A percentile compares a stretch with the other conserved stretches of the same genome.
These are phyloP conservation scores for Eriosoma lanigerum DNA, from an alignment of 1,140 invertebrate species.

Conservation along the genomic window DNA sequence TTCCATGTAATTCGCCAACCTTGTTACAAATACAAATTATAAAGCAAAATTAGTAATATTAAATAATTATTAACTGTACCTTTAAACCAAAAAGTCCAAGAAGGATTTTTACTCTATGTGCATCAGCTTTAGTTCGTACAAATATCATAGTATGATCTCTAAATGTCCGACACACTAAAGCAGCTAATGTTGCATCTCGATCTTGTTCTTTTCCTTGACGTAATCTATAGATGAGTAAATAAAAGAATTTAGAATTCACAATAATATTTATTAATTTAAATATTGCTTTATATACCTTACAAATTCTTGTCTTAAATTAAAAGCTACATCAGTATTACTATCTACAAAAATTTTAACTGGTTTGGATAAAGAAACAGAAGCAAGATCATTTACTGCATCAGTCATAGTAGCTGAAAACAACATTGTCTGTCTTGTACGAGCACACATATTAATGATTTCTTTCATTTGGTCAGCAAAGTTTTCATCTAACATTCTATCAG, in stretches of 20 bases:
- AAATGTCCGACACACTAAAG: constrained; percentile 91
- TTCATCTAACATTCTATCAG: constrained; percentile 97
- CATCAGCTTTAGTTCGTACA: constrained; percentile 92
- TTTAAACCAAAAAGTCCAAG: constrained; percentile 83
- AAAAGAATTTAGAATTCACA: background rate
- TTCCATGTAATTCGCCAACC: constrained; percentile 93
- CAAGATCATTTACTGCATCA: constrained; percentile 91
- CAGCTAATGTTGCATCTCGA: constrained; percentile 86
- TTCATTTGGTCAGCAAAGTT: constrained; percentile 98
- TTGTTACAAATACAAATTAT: constrained; percentile 54
- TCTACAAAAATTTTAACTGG: constrained; percentile 94
- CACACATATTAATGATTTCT: constrained; percentile 89
- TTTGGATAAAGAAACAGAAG: constrained; percentile 84
- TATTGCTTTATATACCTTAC: constrained; percentile 66
- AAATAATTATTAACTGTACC: constrained; percentile 57
- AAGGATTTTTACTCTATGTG: constrained; percentile 87
- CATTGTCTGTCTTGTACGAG: constrained; percentile 92
- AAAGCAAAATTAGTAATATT: background rate
- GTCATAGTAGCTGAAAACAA: constrained; percentile 99
- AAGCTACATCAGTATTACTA: constrained; percentile 92
- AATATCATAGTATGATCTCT: constrained; percentile 90
- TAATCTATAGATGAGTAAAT: constrained; percentile 61
- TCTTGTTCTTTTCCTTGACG: constrained; percentile 80
- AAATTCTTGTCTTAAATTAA: constrained; percentile 95
- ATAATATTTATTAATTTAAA: constrained; percentile 5